These are phyloP conservation scores for Urocynchramus pylzowi DNA, from an alignment of 2,113 vertebrate species.

Conservation along the genomic window DNA sequence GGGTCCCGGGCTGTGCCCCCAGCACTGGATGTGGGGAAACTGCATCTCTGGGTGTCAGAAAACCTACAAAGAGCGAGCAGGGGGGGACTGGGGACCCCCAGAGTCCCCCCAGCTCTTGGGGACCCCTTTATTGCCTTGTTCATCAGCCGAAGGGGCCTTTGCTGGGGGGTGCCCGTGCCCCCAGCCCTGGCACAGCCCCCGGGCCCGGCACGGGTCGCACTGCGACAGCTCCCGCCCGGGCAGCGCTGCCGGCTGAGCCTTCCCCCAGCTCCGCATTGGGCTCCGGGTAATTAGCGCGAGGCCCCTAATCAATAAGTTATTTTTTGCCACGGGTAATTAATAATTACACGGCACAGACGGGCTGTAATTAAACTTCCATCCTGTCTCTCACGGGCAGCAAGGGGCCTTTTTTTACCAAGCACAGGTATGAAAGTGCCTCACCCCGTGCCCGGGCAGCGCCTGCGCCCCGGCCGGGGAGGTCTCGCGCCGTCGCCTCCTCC, in stretches of 20 bases:
- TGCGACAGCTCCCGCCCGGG: conserved; percentile 12
- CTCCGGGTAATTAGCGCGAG: conserved; percentile 71
- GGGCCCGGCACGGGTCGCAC: background rate
- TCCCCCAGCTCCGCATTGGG: background rate
- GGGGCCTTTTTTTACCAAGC: conserved; percentile 33
- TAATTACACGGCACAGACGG: conserved; percentile 72
- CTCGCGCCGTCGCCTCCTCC: background rate
- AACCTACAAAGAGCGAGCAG: background rate
- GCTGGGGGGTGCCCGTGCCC: background rate
- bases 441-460: background rate
- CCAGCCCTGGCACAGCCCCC: background rate
- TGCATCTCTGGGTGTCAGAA: background rate
- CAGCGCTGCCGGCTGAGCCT: background rate
- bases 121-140: background rate
- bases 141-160: background rate
- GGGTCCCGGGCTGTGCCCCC: background rate
- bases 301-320: conserved; percentile 79
- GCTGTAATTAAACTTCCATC: conserved; percentile 75
- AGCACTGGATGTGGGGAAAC: background rate
- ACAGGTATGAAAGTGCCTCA: conserved; percentile 18
- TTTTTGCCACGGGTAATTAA: conserved; percentile 79
- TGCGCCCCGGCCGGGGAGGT: background rate
- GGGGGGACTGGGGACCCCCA: background rate
- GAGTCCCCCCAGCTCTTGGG: background rate
- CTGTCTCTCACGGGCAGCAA: background rate